Conservation (phyloP, 2,888 invertebrate genomes). For the Phalangium opilio region DNA sequence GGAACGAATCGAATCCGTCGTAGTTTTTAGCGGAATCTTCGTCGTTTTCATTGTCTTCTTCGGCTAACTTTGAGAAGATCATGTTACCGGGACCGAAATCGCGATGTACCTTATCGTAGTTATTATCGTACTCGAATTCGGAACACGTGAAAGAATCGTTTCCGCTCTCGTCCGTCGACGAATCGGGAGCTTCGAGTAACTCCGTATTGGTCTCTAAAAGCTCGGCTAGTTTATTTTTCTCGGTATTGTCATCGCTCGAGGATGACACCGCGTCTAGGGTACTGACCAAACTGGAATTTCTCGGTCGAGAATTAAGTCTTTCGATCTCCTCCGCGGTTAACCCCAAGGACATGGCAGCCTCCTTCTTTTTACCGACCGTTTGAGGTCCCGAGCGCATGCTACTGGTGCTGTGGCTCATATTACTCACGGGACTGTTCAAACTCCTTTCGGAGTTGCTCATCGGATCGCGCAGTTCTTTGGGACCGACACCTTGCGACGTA, state of each 20-base stretch:
- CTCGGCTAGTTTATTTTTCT: conserved; percentile 25
- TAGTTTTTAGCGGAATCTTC: conserved; percentile 39
- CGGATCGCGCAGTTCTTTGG: conserved; percentile 31
- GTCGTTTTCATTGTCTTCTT: conserved; percentile 27
- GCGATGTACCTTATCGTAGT: conserved; percentile 34
- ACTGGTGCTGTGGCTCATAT: conserved; percentile 59
- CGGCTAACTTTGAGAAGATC: conserved; percentile 39
- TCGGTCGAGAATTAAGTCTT: conserved; percentile 66
- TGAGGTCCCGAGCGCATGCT: conserved; percentile 25
- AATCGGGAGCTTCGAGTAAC: conserved; percentile 28
- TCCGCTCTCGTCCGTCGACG: conserved; percentile 15
- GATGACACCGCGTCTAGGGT: conserved; percentile 88
- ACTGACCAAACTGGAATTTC: conserved; percentile 77
- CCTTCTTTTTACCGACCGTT: conserved; percentile 14
- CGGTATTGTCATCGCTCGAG: conserved; percentile 32
- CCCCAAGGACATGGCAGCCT: conserved; percentile 52
- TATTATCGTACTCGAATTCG: conserved; percentile 80
- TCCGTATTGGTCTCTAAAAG: conserved; percentile 29
- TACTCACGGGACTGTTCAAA: conserved; percentile 78
- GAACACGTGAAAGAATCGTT: conserved; percentile 91
- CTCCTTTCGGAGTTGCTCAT: conserved; percentile 83
- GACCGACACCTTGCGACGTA: conserved; percentile 57
- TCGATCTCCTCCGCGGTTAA: conserved; percentile 87
- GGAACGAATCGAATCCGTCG: conserved; percentile 83
- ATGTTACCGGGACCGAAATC: conserved; percentile 38